Conservation (phyloP, 2,888 invertebrate genomes). For the Ashinkailepas kermadecensis region DNA sequence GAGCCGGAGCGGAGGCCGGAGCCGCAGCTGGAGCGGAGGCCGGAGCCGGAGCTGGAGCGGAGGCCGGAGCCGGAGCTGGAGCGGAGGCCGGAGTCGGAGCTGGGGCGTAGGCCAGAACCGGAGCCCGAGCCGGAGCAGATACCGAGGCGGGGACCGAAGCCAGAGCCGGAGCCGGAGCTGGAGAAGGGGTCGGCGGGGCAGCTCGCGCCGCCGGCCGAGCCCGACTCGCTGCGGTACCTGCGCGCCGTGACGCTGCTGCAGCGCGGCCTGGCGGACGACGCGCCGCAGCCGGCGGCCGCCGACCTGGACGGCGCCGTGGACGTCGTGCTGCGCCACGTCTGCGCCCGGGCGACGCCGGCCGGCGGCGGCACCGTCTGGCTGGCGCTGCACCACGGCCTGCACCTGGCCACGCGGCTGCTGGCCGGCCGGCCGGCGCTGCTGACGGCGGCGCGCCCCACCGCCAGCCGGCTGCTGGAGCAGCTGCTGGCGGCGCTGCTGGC, state of each 20-base stretch:
- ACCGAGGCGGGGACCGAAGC: too few species aligned
- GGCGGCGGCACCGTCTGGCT: not conserved
- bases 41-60: too few species aligned
- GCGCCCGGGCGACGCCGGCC: not conserved
- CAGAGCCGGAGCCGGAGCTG: too few species aligned
- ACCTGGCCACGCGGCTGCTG: not conserved
- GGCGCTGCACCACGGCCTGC: not conserved
- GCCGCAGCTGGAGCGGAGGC: too few species aligned
- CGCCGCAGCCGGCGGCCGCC: not conserved
- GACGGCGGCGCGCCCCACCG: not conserved
- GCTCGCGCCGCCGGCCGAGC: too few species aligned
- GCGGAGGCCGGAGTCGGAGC: too few species aligned
- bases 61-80: too few species aligned
- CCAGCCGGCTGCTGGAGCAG: not conserved
- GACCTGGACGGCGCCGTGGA: not conserved
- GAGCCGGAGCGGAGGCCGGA: too few species aligned
- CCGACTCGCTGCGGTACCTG: not conserved
- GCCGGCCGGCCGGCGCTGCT: not conserved
- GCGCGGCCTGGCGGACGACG: not conserved
- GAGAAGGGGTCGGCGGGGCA: too few species aligned
- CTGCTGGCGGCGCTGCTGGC: conserved; percentile 1
- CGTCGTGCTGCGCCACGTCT: not conserved
- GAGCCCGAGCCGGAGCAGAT: too few species aligned
- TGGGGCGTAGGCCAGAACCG: too few species aligned
- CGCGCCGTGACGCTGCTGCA: not conserved